Evolutionary conservation across 2,113 vertebrate species (phyloP).

Genomic region (Cathartes aura): DNA sequence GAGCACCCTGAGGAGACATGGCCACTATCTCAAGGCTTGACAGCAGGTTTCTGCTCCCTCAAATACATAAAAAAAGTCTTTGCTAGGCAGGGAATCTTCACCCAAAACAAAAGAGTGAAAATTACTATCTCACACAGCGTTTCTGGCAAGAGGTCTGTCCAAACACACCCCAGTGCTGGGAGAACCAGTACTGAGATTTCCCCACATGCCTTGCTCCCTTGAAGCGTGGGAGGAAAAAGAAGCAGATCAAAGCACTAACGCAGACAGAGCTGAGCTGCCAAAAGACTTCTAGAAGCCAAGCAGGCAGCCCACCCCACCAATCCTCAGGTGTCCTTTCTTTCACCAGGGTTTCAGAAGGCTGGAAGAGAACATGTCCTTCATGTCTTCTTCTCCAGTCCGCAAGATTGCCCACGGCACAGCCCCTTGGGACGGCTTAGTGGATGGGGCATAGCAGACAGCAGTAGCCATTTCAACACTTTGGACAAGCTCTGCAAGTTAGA

Average conservation of each 20-base stretch:
- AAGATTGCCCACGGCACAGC: not conserved
- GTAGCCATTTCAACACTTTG: not conserved
- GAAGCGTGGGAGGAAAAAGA: not conserved
- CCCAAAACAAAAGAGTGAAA: not conserved
- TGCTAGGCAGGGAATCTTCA: not conserved
- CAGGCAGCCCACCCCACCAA: not conserved
- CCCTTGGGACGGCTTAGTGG: not conserved
- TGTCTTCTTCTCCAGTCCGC: not conserved
- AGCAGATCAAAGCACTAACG: not conserved
- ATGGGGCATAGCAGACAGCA: not conserved
- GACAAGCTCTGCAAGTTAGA: not conserved
- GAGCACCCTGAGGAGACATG: not conserved
- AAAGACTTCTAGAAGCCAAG: not conserved
- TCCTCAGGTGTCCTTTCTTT: not conserved
- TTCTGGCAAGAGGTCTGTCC: not conserved
- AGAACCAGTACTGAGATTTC: not conserved
- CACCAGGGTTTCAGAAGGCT: not conserved
- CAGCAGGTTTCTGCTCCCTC: not conserved
- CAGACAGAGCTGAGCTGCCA: not conserved
- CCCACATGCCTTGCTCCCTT: not conserved
- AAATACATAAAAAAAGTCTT: not conserved
- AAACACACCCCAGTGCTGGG: not conserved
- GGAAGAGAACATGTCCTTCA: not conserved
- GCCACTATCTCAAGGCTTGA: not conserved
- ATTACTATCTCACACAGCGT: not conserved